phyloP scores from a whole-genome alignment of 2,797 vertebrate species.

The Buceros bicornis region DNA sequence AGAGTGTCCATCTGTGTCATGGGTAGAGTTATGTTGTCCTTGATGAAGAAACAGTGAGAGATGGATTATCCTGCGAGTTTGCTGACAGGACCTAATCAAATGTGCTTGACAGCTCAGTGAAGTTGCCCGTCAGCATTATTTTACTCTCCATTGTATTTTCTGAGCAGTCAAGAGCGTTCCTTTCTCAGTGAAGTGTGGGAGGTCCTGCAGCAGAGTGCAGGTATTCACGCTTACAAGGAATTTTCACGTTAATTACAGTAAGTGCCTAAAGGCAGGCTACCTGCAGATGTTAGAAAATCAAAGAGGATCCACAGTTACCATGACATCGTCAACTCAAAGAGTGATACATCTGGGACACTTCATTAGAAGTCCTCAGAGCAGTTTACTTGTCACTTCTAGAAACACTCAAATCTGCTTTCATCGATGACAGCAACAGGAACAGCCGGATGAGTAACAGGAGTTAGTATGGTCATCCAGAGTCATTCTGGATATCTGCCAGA shows the following conservation, averaged over 20 bases:
- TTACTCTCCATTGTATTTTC: constrained; percentile 45
- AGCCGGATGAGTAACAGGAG: neutral
- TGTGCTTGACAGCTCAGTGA: constrained; percentile 18
- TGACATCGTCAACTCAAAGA: neutral
- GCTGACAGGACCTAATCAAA: constrained; percentile 58
- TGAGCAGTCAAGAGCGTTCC: neutral
- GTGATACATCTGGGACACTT: neutral
- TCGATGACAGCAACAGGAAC: neutral
- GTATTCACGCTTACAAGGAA: neutral
- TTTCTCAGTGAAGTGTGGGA: neutral
- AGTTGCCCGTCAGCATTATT: constrained; percentile 45
- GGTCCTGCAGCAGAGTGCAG: neutral
- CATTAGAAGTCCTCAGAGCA: neutral
- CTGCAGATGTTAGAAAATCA: neutral
- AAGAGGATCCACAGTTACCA: neutral
- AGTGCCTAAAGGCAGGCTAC: neutral
- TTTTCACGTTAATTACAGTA: constrained; percentile 27
- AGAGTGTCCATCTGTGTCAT: neutral
- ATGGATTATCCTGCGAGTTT: constrained; percentile 54
- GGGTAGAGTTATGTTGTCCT: constrained; percentile 28
- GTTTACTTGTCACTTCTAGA: neutral
- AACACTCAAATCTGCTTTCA: neutral
- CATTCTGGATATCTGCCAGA: neutral
- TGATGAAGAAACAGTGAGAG: constrained; percentile 48
- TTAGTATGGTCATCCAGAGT: neutral